Base-by-base conservation (phyloP, 2,797 vertebrate species). In the Sylvia borin region DNA sequence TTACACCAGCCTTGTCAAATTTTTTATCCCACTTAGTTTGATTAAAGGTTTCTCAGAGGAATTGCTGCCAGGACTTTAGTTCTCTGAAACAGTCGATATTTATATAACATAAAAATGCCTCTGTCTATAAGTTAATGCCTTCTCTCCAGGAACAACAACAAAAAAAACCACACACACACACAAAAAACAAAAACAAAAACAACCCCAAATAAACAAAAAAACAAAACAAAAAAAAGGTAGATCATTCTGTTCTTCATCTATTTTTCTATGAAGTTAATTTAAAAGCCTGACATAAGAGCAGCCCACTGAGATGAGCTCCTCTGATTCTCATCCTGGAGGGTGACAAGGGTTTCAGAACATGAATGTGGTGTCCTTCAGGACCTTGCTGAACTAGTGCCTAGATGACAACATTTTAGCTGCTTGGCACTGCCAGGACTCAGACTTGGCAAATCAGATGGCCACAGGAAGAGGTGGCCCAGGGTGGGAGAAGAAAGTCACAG, bases 41-140 rank as follows among this genome's bases (percentile, higher is more conserved):
- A 76, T 64, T 85, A 93, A 81, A 82, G 40, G 14, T 53, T 87
- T 93, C 93, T 66, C 75, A 88, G 57, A 51, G 55, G 70, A 88
- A 76, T 26, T 76, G 19, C 55, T 88, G 67, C 24, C 71, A 77
- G 53, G 85, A 83, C 20, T 50, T 79, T 60, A 43, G 8, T 66
- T 94, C 48, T 70, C 62, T 79, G 48, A 79, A 91, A 66, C 9
- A 73, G 20, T 51, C 70, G 87, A 70, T 70, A 45, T n/a, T 70
- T 55, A 72, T 36, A 72, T 10, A 91, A 90, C 1, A 6, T 55
- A 82, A 94, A 92, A 92, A 87, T 79, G 5, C 9, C 43, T 94
- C 66, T 53, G 17, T 53, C 25, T 85, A 3, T 47, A 45, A 1
- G 3, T 66, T 76, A 85, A 71, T 73, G 47, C 11, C 9, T 86